phyloP scores from a whole-genome alignment of 2,797 vertebrate genomes.

The Coregonus suidteri region DNA sequence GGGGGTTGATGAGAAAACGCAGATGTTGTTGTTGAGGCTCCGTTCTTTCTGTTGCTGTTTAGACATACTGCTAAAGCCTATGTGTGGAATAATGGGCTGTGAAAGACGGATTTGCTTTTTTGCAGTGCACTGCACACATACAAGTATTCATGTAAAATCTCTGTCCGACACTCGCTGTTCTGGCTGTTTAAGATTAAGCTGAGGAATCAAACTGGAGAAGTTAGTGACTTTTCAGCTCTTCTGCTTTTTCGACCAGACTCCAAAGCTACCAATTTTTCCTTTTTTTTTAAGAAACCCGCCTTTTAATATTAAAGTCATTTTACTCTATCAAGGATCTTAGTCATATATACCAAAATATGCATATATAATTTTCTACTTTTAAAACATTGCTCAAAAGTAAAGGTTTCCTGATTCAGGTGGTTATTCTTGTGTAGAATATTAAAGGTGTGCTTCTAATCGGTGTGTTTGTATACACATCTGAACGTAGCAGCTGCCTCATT shows the following conservation, averaged over 20 bases:
- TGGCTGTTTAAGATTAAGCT: conserved; percentile 29
- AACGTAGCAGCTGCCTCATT: conserved; percentile 9
- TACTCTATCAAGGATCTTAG: not conserved
- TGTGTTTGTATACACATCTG: not conserved
- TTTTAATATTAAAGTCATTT: not conserved
- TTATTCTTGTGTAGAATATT: not conserved
- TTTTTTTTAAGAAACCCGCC: not conserved
- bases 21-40: conserved; percentile 18
- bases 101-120: conserved; percentile 26
- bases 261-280: not conserved
- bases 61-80: conserved; percentile 4
- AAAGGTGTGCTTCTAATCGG: not conserved
- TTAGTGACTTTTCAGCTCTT: conserved; percentile 13
- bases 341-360: not conserved
- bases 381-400: conserved; percentile 2
- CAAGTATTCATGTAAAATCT: conserved; percentile 36
- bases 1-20: conserved; percentile 14
- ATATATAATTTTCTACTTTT: not conserved
- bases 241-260: conserved; percentile 9
- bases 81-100: conserved; percentile 23
- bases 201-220: conserved; percentile 24
- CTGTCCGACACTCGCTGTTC: conserved; percentile 2
- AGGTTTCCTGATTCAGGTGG: not conserved
- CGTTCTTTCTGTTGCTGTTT: conserved; percentile 14
- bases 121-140: conserved; percentile 24